Conservation (phyloP, 2,113 vertebrate species). For the Azemiops feae region DNA sequence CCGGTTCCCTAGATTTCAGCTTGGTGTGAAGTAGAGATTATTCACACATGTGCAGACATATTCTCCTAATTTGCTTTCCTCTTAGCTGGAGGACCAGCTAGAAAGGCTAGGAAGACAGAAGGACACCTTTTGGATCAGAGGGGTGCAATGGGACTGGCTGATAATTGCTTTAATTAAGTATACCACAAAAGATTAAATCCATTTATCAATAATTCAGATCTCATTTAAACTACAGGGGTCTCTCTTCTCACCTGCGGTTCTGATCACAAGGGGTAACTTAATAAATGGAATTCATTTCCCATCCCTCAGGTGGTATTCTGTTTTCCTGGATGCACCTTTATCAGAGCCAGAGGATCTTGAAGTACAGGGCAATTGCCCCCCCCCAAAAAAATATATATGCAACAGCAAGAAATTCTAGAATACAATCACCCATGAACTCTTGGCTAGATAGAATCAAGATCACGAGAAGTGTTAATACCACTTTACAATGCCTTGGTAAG, state of each 20-base stretch:
- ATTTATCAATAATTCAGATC: fast-evolving
- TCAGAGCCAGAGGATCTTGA: not conserved
- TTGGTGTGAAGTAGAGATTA: not conserved
- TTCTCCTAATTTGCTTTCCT: not conserved
- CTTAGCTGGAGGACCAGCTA: not conserved
- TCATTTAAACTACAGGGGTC: fast-evolving
- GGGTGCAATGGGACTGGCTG: fast-evolving
- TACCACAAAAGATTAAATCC: not conserved
- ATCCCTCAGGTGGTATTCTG: not conserved
- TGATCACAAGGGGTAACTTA: not conserved
- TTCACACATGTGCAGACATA: not conserved
- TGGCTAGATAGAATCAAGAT: no score
- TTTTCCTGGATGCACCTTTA: not conserved
- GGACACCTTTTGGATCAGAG: not conserved
- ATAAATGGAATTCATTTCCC: not conserved
- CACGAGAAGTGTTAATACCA: no score
- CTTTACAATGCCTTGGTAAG: no score
- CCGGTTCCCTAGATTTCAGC: not conserved
- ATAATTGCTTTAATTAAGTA: fast-evolving
- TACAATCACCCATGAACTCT: not conserved
- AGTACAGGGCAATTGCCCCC: not conserved
- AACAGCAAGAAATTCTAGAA: not conserved
- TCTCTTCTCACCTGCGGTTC: not conserved
- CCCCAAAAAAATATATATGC: no score
- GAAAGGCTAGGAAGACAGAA: not conserved